Evolutionary conservation across 2,113 vertebrate species (phyloP).

Genomic region (Dicentrarchus labrax): DNA sequence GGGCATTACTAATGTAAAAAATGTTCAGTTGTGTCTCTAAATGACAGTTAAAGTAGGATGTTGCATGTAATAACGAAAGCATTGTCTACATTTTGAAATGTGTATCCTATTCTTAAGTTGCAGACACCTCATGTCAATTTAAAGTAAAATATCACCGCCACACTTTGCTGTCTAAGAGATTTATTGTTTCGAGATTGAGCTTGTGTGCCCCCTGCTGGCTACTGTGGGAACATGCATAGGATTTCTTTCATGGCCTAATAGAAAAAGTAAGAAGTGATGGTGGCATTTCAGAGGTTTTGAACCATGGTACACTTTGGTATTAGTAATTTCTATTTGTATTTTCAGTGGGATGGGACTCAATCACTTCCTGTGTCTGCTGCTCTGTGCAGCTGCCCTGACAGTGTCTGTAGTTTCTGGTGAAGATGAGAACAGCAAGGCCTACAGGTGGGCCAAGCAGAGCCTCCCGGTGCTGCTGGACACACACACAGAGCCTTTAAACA

Average conservation of each 20-base stretch:
- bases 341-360: constrained; percentile 83
- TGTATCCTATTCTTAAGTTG: not conserved
- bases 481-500: constrained; percentile 83
- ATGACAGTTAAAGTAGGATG: not conserved
- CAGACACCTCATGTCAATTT: not conserved
- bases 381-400: constrained; percentile 76
- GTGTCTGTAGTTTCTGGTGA: constrained; percentile 58
- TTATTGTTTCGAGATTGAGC: not conserved
- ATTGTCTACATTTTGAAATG: not conserved
- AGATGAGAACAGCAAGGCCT: constrained; percentile 70
- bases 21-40: not conserved
- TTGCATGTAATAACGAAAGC: not conserved
- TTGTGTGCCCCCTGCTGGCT: constrained; percentile 67
- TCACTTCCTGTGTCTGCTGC: constrained; percentile 76
- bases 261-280: not conserved
- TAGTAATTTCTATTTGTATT: not conserved
- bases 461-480: constrained; percentile 87
- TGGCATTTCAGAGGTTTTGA: not conserved
- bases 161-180: not conserved
- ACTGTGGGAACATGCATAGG: not conserved
- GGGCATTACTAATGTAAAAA: not conserved
- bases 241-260: not conserved
- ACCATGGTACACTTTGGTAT: not conserved
- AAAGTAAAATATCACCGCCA: not conserved
- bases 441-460: constrained; percentile 85